These are phyloP conservation scores for Cladopsammia gracilis DNA, from an alignment of 64 coral and sea anemone genomes.

Conservation along the genomic window DNA sequence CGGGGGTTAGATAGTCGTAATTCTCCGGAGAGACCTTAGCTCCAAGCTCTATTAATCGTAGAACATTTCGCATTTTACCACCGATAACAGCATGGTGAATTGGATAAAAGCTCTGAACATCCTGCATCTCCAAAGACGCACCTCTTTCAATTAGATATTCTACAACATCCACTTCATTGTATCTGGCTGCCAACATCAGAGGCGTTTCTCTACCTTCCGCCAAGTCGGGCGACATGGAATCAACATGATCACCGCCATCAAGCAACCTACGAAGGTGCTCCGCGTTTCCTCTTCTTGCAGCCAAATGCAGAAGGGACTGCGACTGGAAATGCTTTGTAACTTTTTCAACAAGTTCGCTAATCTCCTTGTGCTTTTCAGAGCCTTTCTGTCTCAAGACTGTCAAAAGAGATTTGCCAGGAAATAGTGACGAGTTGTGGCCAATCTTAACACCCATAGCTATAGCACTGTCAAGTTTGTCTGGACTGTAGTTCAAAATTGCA, in stretches of 20 bases:
- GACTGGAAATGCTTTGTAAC: neutral
- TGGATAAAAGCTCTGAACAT: too few relatives aligned
- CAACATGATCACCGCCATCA: constrained; percentile 14
- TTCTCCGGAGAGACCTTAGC: too few relatives aligned
- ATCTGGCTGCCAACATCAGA: constrained; percentile 69
- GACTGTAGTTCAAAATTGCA: constrained; percentile 52
- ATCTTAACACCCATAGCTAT: constrained; percentile 51
- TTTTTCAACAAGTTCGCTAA: neutral
- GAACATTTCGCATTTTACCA: too few relatives aligned
- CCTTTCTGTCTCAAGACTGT: neutral
- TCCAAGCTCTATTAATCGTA: too few relatives aligned
- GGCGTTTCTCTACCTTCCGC: constrained; percentile 11
- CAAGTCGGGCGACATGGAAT: neutral
- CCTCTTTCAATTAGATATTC: too few relatives aligned
- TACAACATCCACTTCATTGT: constrained; percentile 1
- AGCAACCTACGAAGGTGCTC: constrained; percentile 45
- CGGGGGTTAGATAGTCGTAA: too few relatives aligned
- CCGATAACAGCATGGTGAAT: too few relatives aligned
- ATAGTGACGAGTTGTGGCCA: too few relatives aligned
- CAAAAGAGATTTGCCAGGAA: neutral
- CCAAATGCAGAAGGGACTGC: constrained; percentile 39
- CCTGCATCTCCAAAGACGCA: too few relatives aligned
- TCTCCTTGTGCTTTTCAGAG: neutral
- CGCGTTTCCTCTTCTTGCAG: constrained; percentile 31
- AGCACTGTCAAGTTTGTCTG: constrained; percentile 64